Percentiles rank a stretch among this genome's conserved stretches.
phyloP scores from a whole-genome alignment of 2,888 invertebrate genomes.

The Slavum lentiscoides region DNA sequence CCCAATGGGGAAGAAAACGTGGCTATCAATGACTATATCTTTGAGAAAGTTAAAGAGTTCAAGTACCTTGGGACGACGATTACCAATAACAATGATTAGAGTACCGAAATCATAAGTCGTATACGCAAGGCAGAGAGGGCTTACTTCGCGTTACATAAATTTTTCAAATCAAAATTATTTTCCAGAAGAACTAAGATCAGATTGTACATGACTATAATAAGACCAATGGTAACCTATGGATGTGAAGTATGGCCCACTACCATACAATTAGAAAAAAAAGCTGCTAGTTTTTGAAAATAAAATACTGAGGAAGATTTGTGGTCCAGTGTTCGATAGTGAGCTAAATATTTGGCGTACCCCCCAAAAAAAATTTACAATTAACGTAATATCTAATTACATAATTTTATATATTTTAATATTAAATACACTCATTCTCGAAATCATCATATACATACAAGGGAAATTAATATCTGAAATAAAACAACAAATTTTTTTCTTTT shows the following conservation, averaged over 20 bases:
- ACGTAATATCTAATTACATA: too few species aligned
- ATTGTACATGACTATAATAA: background rate
- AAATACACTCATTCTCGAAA: too few species aligned
- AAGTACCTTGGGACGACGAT: background rate
- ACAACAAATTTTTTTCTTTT: too few species aligned
- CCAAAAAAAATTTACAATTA: too few species aligned
- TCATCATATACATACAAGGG: too few species aligned
- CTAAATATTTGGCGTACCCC: background rate
- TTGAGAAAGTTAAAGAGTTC: too few species aligned
- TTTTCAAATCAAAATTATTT: background rate
- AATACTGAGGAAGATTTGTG: background rate
- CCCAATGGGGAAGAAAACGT: background rate
- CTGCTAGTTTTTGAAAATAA: constrained; percentile 1
- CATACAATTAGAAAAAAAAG: background rate
- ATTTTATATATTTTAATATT: too few species aligned
- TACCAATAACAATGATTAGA: background rate
- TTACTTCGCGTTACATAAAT: constrained; percentile 2
- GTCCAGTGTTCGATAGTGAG: background rate
- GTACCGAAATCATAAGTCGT: background rate
- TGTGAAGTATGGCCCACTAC: constrained; percentile 15
- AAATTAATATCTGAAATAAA: too few species aligned
- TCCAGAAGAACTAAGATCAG: background rate
- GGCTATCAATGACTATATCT: background rate
- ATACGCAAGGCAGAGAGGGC: constrained; percentile 2
- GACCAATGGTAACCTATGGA: background rate